These are phyloP conservation scores for Lagodon rhomboides DNA, from an alignment of 2,797 vertebrate species.

Conservation along the genomic window DNA sequence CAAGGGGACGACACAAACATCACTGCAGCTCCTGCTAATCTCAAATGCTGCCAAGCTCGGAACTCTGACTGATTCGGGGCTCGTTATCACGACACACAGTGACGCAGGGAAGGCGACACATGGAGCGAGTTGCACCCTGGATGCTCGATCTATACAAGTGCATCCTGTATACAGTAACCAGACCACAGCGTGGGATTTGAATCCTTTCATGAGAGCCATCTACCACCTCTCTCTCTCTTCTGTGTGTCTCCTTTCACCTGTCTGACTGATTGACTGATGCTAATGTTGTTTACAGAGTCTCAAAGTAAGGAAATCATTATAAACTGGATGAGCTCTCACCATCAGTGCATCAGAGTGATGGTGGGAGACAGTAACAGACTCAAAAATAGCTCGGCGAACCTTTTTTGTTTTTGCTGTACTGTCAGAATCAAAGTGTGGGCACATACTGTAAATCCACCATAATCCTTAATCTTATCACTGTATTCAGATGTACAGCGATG, in stretches of 20 bases:
- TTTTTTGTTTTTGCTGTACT: constrained; percentile 23
- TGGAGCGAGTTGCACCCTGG: constrained; percentile 19
- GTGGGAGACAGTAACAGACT: not conserved
- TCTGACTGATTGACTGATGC: constrained; percentile 20
- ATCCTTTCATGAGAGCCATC: constrained; percentile 3
- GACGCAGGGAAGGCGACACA: not conserved
- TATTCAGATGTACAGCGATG: constrained; percentile 18
- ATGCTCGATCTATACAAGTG: constrained; percentile 23
- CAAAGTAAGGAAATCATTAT: constrained; percentile 37
- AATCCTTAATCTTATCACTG: constrained; percentile 19
- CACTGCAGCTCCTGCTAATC: not conserved
- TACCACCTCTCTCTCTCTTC: not conserved
- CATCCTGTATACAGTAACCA: not conserved
- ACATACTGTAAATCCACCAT: constrained; percentile 11
- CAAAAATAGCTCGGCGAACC: constrained; percentile 2
- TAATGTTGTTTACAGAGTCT: constrained; percentile 41
- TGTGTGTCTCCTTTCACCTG: constrained; percentile 1
- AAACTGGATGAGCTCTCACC: constrained; percentile 29
- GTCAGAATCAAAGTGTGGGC: constrained; percentile 12
- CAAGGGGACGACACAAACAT: not conserved
- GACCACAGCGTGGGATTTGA: not conserved
- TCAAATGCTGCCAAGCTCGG: constrained; percentile 15
- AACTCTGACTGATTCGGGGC: constrained; percentile 22
- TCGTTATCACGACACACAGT: constrained; percentile 32
- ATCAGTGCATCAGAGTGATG: constrained; percentile 12